A percentile compares a stretch with the other conserved stretches of the same genome.
Conservation (phyloP, 2,113 vertebrate species). For the Thalassarche chlororhynchos region DNA sequence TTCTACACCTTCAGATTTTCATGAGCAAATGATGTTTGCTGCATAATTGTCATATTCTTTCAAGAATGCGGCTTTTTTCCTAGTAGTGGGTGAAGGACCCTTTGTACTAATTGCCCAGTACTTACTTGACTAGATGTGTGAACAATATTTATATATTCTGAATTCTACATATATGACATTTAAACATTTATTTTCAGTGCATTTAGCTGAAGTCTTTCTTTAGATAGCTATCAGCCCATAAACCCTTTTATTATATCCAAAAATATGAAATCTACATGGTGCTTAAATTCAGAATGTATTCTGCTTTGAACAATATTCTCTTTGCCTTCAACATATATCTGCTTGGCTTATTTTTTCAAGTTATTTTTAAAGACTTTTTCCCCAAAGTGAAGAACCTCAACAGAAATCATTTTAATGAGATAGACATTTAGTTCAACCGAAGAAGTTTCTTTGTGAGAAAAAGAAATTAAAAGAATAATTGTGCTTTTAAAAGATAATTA, state of each 20-base stretch:
- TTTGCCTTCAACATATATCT: not conserved
- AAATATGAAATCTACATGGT: not conserved
- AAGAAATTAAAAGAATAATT: slow-evolving; percentile 52
- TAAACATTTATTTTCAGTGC: not conserved
- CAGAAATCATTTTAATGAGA: slow-evolving; percentile 53
- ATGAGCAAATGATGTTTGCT: not conserved
- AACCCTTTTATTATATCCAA: not conserved
- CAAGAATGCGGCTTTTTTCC: not conserved
- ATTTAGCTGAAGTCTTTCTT: not conserved
- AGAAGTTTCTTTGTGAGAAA: slow-evolving; percentile 39
- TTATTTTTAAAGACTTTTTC: not conserved
- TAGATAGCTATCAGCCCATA: not conserved
- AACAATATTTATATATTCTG: not conserved
- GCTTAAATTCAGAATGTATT: not conserved
- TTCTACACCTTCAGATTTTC: not conserved
- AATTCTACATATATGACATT: not conserved
- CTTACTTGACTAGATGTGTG: not conserved
- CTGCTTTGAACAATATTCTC: not conserved
- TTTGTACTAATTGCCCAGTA: not conserved
- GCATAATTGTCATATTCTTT: not conserved
- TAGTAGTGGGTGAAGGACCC: not conserved
- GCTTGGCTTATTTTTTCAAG: not conserved
- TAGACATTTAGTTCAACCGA: slow-evolving; percentile 50
- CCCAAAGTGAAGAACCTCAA: not conserved
- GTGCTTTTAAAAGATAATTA: slow-evolving; percentile 67